Evolutionary conservation across 2,113 vertebrate species (phyloP).

Genomic region (Anguilla japonica): DNA sequence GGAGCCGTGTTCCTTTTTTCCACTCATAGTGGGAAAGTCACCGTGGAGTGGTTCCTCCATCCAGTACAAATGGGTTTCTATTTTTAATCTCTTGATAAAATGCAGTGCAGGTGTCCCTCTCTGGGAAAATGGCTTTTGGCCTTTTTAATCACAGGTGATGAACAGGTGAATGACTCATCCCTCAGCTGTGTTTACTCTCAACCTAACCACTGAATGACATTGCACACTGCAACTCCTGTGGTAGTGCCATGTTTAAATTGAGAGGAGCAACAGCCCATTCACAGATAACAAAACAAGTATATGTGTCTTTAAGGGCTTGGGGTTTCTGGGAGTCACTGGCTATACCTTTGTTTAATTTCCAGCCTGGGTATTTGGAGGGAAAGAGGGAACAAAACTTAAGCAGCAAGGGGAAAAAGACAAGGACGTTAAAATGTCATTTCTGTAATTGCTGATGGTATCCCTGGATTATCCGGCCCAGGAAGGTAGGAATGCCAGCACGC

Average conservation of each 20-base stretch:
- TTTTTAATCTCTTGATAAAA: neutral
- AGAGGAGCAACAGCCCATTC: neutral
- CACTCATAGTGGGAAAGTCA: neutral
- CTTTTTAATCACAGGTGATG: neutral
- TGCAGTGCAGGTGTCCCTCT: neutral
- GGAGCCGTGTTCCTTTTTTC: neutral
- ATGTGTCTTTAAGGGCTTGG: neutral
- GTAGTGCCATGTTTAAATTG: neutral
- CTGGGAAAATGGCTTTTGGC: neutral
- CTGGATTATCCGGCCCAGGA: neutral
- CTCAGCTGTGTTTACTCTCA: neutral
- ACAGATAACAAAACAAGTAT: neutral
- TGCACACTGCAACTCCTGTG: neutral
- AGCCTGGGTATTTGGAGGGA: neutral
- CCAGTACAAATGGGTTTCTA: neutral
- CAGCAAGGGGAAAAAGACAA: neutral
- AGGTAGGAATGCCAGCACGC: neutral
- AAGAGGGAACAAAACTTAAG: neutral
- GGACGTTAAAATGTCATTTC: neutral
- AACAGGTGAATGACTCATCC: neutral
- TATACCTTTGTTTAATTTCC: neutral
- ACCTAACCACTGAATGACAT: neutral
- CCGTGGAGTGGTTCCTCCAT: neutral
- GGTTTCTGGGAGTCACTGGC: neutral
- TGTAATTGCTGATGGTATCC: conserved; percentile 15